These are phyloP conservation scores for Phragmatobia fuliginosa DNA, from an alignment of 2,888 invertebrate genomes.

Conservation along the genomic window DNA sequence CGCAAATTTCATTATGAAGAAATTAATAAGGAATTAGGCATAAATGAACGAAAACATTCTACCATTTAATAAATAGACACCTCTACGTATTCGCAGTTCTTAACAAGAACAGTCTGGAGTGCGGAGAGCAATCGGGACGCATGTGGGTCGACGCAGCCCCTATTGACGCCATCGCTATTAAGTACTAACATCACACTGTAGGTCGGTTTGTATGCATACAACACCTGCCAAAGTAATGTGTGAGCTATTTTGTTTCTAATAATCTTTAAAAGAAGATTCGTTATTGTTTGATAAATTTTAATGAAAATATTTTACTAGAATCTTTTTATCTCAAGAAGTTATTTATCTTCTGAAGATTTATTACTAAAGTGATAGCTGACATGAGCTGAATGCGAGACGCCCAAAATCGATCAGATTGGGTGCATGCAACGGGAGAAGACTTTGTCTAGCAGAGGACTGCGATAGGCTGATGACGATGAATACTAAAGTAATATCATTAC, in stretches of 20 bases:
- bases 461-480: too few relatives aligned
- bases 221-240: not conserved
- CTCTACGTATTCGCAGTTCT: constrained; percentile 25
- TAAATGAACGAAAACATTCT: not conserved
- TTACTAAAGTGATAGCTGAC: too few relatives aligned
- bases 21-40: not conserved
- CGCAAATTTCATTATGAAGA: not conserved
- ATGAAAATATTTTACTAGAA: not conserved
- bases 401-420: too few relatives aligned
- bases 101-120: constrained; percentile 18
- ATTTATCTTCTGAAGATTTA: not conserved
- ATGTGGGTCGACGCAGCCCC: constrained; percentile 49
- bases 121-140: constrained; percentile 56
- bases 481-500: too few relatives aligned
- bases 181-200: not conserved
- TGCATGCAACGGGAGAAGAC: too few relatives aligned
- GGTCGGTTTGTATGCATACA: constrained; percentile 1
- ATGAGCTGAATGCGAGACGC: too few relatives aligned
- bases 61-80: not conserved
- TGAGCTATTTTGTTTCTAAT: not conserved
- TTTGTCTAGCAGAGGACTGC: too few relatives aligned
- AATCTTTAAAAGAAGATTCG: too few relatives aligned
- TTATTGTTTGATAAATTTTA: not conserved
- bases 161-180: constrained; percentile 23
- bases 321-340: too few relatives aligned